phyloP scores from a whole-genome alignment of 1,140 invertebrate genomes.

The Zelostemma sp. region DNA sequence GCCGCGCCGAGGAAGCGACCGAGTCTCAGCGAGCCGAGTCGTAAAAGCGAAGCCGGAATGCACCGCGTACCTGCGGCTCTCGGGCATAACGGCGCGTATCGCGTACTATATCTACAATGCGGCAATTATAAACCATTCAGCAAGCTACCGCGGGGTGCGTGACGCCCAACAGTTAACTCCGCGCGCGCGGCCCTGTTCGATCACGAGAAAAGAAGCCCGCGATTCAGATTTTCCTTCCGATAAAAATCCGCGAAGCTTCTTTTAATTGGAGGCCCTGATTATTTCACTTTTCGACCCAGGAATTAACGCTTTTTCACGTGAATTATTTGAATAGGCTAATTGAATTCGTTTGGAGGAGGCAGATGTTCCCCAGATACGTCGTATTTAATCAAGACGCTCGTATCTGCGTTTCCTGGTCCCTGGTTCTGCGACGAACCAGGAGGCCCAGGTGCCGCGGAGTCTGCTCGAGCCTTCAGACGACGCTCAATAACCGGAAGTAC shows the following conservation, averaged over 20 bases:
- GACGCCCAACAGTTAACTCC: constrained; percentile 51
- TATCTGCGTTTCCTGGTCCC: constrained; percentile 43
- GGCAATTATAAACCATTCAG: constrained; percentile 62
- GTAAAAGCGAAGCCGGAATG: constrained; percentile 40
- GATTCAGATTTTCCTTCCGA: constrained; percentile 56
- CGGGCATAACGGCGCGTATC: constrained; percentile 50
- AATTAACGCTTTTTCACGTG: neutral
- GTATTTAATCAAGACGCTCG: constrained; percentile 47
- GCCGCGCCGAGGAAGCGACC: constrained; percentile 30
- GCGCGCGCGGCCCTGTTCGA: constrained; percentile 40
- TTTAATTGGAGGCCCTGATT: constrained; percentile 36
- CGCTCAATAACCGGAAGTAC: constrained; percentile 65
- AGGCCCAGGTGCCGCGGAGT: constrained; percentile 43
- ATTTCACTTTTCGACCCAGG: neutral
- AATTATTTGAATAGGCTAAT: neutral
- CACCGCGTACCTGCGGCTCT: constrained; percentile 39
- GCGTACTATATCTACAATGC: constrained; percentile 58
- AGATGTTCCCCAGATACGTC: constrained; percentile 12
- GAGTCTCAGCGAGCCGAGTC: constrained; percentile 34
- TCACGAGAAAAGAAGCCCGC: constrained; percentile 32
- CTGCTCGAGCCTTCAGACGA: constrained; percentile 58
- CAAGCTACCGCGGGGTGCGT: constrained; percentile 51
- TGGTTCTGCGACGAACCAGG: constrained; percentile 15
- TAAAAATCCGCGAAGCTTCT: constrained; percentile 58
- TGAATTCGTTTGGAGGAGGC: neutral